Percentiles rank a stretch among this genome's conserved stretches.
These are phyloP conservation scores for Drosophila ironensis DNA, from an alignment of 1,140 invertebrate genomes.

Conservation along the genomic window DNA sequence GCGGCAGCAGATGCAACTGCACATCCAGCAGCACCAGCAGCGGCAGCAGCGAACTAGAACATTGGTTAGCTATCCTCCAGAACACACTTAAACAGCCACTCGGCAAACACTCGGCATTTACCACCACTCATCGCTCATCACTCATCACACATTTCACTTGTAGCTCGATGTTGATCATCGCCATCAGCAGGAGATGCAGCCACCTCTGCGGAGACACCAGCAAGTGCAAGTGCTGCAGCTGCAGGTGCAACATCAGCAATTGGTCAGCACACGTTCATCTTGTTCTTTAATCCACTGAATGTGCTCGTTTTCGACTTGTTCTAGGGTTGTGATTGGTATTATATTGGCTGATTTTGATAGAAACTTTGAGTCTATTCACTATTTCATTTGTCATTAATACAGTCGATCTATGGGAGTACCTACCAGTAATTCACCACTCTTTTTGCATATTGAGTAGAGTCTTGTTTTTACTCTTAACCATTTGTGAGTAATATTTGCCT, in stretches of 20 bases:
- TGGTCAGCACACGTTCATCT: slow-evolving; percentile 22
- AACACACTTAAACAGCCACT: slow-evolving; percentile 1
- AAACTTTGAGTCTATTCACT: not conserved
- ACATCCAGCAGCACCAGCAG: slow-evolving; percentile 47
- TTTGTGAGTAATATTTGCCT: not conserved
- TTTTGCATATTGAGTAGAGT: no score
- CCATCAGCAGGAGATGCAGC: slow-evolving; percentile 7
- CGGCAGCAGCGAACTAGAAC: slow-evolving; percentile 38
- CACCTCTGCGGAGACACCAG: slow-evolving; percentile 10
- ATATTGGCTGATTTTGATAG: not conserved
- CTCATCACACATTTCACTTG: slow-evolving; percentile 26
- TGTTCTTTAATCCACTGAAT: slow-evolving; percentile 7
- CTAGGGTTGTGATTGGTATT: not conserved
- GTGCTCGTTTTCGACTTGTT: not conserved
- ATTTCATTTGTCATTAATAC: not conserved
- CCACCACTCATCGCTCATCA: not conserved
- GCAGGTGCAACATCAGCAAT: slow-evolving; percentile 6
- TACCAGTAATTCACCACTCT: no score
- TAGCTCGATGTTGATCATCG: slow-evolving; percentile 30
- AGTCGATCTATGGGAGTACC: no score
- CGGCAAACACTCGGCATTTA: not conserved
- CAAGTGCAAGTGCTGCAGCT: not conserved
- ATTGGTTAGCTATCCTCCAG: slow-evolving; percentile 59
- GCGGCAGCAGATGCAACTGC: slow-evolving; percentile 39
- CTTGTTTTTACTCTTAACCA: no score